Evolutionary conservation across 2,797 vertebrate species (phyloP), one percentile per base, ranked within the genome.

Genomic region (Pseudochromis fuscus): DNA sequence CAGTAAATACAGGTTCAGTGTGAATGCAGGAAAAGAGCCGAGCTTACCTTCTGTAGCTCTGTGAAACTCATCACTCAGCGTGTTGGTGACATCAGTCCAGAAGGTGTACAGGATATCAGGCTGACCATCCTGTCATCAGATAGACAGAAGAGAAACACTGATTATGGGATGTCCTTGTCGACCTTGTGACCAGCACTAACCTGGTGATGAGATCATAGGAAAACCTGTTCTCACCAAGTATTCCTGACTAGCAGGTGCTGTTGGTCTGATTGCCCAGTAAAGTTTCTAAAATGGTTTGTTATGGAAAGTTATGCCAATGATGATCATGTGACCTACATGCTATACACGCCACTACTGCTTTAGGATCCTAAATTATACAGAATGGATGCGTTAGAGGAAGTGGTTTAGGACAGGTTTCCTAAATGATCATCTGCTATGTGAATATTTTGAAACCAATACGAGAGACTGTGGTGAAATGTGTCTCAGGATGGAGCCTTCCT

Each of bases 71-170:
- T 95, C 92, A 24, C 95, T 94, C 15, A 99, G 95, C 13, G 94
- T 95, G 69, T 82, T 91, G 67, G 96, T 98, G 63, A 99, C 93
- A 13, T 96, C 93, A 69, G 87, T 96, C 98, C 97, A 99, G 87
- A 99, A 99, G 25, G 91, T 94, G 86, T 93, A 95, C 72, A 99
- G 91, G 87, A 99, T 97, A 84, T 99, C 96, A 59, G 95, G 88
- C 33, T 96, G 95, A 27, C 96, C 95, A 40, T 98, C 96, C 97
- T 99, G 84, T 72, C 4, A 81, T 71, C 33, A 57, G 11, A 46
- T 0, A 57, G 1, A 73, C 48, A 75, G 11, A 72, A 31, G 3
- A 65, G 2, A 74, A n/a, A 79, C 23, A 51, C 5, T 21, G 10
- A 33, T 40, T 19, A 28, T 13, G 10, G 18, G 5, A 58, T 4